phyloP scores from a whole-genome alignment of 2,888 invertebrate genomes.

The Agrochola circellaris region DNA sequence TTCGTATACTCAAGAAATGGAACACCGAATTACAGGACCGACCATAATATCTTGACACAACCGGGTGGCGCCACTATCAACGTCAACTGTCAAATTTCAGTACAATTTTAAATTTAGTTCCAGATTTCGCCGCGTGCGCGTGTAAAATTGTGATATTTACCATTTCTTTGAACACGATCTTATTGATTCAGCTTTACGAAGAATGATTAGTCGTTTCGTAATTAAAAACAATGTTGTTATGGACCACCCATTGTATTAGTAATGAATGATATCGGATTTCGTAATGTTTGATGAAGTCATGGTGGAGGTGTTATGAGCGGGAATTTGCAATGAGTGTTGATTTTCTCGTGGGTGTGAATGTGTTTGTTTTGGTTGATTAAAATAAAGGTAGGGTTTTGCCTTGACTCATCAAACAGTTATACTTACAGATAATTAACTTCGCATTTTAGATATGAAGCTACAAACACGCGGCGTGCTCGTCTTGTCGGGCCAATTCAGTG shows the following conservation, averaged over 20 bases:
- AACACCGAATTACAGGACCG: constrained; percentile 11
- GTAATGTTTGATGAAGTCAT: constrained; percentile 40
- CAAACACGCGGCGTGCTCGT: too few relatives aligned
- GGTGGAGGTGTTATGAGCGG: not conserved
- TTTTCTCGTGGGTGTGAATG: constrained; percentile 39
- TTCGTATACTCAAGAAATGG: constrained; percentile 30
- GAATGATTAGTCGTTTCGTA: constrained; percentile 64
- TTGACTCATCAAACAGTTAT: constrained; percentile 6
- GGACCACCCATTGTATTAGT: constrained; percentile 68
- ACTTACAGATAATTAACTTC: not conserved
- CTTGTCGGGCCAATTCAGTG: too few relatives aligned
- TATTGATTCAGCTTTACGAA: constrained; percentile 53
- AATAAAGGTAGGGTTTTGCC: not conserved
- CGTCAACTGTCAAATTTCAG: constrained; percentile 6
- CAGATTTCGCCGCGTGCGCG: constrained; percentile 1
- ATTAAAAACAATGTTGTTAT: constrained; percentile 63
- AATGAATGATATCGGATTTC: constrained; percentile 45
- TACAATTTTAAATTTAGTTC: constrained; percentile 3
- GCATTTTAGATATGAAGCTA: too few relatives aligned
- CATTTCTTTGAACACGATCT: constrained; percentile 44
- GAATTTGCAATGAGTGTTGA: constrained; percentile 48
- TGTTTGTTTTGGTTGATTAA: constrained; percentile 30
- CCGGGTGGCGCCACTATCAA: constrained; percentile 23
- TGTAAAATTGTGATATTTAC: not conserved
- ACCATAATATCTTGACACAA: not conserved